A percentile compares a stretch with the other conserved stretches of the same genome.
Evolutionary conservation across 2,113 vertebrate species (phyloP).

Genomic region (Prunella himalayana): DNA sequence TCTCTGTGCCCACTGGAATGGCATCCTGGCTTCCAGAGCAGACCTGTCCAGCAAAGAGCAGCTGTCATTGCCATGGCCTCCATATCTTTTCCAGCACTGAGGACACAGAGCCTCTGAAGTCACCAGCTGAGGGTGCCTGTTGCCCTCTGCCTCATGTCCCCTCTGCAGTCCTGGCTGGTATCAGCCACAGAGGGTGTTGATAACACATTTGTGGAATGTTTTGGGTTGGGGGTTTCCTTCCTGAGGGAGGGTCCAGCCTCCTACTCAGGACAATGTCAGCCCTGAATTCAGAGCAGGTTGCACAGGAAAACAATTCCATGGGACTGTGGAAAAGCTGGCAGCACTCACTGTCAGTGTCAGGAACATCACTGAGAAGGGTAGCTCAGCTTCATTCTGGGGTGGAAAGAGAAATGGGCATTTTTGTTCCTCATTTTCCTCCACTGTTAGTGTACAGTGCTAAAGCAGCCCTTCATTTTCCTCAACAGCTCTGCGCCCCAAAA

Average conservation of each 20-base stretch:
- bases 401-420: neutral
- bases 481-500: conserved; percentile 91
- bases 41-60: neutral
- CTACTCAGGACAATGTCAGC: neutral
- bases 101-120: neutral
- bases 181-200: neutral
- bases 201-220: neutral
- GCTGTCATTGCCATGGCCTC: neutral
- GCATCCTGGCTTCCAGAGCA: neutral
- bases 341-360: neutral
- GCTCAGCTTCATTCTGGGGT: neutral
- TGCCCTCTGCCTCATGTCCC: neutral
- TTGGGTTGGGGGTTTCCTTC: neutral
- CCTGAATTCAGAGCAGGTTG: neutral
- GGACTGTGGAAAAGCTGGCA: neutral
- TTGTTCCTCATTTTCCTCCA: neutral
- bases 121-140: neutral
- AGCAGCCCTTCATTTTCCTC: neutral
- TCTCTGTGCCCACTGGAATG: neutral
- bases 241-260: neutral
- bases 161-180: neutral
- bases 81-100: neutral
- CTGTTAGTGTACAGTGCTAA: neutral
- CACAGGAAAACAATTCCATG: neutral
- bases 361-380: neutral